Percentiles rank a stretch among this genome's conserved stretches.
Evolutionary conservation across 2,797 vertebrate species (phyloP).

Genomic region (Acanthurus lineatus): DNA sequence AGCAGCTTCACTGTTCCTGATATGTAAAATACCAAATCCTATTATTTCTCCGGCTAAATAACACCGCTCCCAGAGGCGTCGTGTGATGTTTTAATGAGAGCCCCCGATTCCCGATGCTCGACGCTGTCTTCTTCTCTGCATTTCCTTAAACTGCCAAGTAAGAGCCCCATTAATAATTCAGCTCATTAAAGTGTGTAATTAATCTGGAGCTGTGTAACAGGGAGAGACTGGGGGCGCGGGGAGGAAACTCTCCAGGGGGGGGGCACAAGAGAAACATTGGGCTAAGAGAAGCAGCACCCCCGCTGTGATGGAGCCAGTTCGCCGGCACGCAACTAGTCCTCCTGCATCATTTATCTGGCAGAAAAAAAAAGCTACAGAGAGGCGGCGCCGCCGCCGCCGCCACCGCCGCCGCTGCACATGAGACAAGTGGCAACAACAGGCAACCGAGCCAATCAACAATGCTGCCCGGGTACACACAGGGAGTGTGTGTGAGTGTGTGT

Average conservation of each 20-base stretch:
- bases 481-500: slow-evolving; percentile 45
- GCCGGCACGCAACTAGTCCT: slow-evolving; percentile 66
- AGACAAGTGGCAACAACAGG: slow-evolving; percentile 67
- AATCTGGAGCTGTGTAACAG: slow-evolving; percentile 90
- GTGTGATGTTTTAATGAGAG: slow-evolving; percentile 98
- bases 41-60: slow-evolving; percentile 93
- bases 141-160: slow-evolving; percentile 99
- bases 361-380: slow-evolving; percentile 56
- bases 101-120: slow-evolving; percentile 83
- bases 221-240: slow-evolving; percentile 76
- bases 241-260: slow-evolving; percentile 73
- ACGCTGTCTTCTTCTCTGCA: slow-evolving; percentile 90
- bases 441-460: slow-evolving; percentile 72
- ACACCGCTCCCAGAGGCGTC: slow-evolving; percentile 91
- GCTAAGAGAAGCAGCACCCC: slow-evolving; percentile 68
- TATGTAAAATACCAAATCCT: slow-evolving; percentile 87
- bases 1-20: slow-evolving; percentile 66
- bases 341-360: slow-evolving; percentile 83
- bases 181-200: slow-evolving; percentile 99
- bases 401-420: slow-evolving; percentile 24
- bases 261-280: slow-evolving; percentile 73
- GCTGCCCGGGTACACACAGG: slow-evolving; percentile 43
- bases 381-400: slow-evolving; percentile 1
- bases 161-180: slow-evolving; percentile 99
- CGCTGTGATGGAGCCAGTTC: slow-evolving; percentile 72